Evolutionary conservation across 2,113 vertebrate species (phyloP).

Genomic region (Silurus glanis): DNA sequence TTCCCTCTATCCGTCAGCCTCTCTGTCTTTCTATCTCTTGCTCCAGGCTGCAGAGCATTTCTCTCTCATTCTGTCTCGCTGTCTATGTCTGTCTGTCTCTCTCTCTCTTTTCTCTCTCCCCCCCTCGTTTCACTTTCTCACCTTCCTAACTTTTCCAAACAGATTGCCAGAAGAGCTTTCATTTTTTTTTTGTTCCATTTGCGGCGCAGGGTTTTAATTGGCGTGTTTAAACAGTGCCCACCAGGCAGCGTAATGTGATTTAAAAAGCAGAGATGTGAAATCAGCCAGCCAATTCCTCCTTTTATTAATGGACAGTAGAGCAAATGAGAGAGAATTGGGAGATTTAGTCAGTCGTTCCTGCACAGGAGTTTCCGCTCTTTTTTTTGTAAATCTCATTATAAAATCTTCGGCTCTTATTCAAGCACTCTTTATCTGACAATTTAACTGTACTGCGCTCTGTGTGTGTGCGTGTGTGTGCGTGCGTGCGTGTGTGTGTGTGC

Average conservation of each 20-base stretch:
- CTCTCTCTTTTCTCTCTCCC: neutral
- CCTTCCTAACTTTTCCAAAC: constrained; percentile 46
- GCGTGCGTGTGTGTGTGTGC: neutral
- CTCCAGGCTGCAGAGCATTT: neutral
- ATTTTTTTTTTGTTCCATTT: constrained; percentile 40
- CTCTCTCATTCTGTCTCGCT: neutral
- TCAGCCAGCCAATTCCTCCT: constrained; percentile 10
- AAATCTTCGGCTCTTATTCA: constrained; percentile 43
- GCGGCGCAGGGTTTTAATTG: constrained; percentile 53
- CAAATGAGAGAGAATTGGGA: constrained; percentile 42
- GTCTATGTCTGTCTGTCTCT: neutral
- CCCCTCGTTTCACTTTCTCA: neutral
- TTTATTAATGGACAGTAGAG: constrained; percentile 50
- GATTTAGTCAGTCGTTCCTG: constrained; percentile 46
- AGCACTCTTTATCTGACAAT: constrained; percentile 9
- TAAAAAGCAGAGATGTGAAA: constrained; percentile 50
- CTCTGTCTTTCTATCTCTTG: neutral
- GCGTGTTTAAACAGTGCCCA: constrained; percentile 62
- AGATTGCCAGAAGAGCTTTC: constrained; percentile 52
- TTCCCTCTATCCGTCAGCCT: neutral
- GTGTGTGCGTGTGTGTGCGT: neutral
- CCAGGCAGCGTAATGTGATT: constrained; percentile 59
- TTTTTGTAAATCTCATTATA: constrained; percentile 50
- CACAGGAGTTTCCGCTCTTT: constrained; percentile 45
- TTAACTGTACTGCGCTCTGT: neutral